Evolutionary conservation across 2,797 vertebrate species (phyloP).

Genomic region (Florisuga fusca): DNA sequence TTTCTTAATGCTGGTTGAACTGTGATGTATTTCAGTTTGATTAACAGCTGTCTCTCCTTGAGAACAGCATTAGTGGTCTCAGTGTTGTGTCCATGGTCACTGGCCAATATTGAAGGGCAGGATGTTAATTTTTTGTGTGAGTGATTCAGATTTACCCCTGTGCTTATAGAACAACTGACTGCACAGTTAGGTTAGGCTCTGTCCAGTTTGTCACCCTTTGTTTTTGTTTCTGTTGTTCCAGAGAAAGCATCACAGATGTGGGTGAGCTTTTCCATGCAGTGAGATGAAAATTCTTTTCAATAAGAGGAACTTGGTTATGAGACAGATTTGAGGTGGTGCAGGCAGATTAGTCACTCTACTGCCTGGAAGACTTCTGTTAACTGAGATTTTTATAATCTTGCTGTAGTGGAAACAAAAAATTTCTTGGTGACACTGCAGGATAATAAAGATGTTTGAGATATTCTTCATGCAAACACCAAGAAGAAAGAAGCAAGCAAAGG

Average conservation of each 20-base stretch:
- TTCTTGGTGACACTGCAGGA: background rate
- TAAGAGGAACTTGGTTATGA: constrained; percentile 31
- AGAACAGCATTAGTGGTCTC: background rate
- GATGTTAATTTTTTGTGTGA: background rate
- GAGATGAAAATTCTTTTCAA: constrained; percentile 13
- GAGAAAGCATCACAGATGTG: background rate
- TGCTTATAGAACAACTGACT: background rate
- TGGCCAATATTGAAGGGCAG: background rate
- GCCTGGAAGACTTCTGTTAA: constrained; percentile 38
- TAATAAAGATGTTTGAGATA: background rate
- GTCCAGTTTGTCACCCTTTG: background rate
- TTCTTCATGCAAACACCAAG: background rate
- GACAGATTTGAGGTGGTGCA: constrained; percentile 15
- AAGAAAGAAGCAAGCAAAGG: background rate
- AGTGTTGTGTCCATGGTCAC: background rate
- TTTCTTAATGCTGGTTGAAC: background rate
- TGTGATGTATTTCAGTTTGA: background rate
- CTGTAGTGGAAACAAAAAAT: background rate
- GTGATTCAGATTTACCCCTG: background rate
- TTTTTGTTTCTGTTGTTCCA: constrained; percentile 23
- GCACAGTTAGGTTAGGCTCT: accelerated
- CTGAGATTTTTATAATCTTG: background rate
- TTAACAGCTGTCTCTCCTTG: background rate
- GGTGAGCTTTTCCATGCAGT: background rate
- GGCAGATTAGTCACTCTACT: constrained; percentile 47